phyloP scores from a whole-genome alignment of 2,113 vertebrate species.

The Labrus mixtus region DNA sequence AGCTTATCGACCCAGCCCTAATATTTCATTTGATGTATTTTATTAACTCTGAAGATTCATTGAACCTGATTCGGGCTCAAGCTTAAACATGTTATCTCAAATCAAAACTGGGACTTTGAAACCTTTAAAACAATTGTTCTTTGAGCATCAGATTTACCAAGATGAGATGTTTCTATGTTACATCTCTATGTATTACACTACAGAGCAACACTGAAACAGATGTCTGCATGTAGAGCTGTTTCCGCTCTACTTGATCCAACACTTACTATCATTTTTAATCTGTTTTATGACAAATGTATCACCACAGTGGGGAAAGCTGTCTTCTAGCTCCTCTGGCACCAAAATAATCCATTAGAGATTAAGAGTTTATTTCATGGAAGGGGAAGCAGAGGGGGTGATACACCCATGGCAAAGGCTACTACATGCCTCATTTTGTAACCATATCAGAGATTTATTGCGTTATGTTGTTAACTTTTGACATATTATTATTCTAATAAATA shows the following conservation, averaged over 20 bases:
- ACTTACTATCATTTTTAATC: slow-evolving; percentile 44
- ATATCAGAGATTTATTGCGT: not conserved
- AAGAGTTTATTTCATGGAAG: slow-evolving; percentile 47
- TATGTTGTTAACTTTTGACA: not conserved
- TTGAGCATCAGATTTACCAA: not conserved
- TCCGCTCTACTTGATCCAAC: slow-evolving; percentile 19
- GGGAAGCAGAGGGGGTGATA: slow-evolving; percentile 16
- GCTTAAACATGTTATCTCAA: too few relatives aligned
- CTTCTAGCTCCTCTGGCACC: slow-evolving; percentile 32
- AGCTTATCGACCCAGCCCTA: too few relatives aligned
- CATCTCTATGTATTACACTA: not conserved
- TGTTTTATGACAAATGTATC: slow-evolving; percentile 43
- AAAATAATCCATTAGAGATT: slow-evolving; percentile 66
- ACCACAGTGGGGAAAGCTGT: slow-evolving; percentile 8
- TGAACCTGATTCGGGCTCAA: too few relatives aligned
- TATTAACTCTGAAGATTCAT: too few relatives aligned
- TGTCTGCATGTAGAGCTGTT: slow-evolving; percentile 6
- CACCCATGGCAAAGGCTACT: slow-evolving; percentile 31
- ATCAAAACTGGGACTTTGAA: too few relatives aligned
- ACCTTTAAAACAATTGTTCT: not conserved
- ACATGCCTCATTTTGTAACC: slow-evolving; percentile 5
- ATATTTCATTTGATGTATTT: too few relatives aligned
- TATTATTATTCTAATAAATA: not conserved
- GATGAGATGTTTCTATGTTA: not conserved
- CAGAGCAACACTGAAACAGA: slow-evolving; percentile 2